Base-by-base conservation (phyloP, 2,888 invertebrate genomes). In the Sminthurides aquaticus region DNA sequence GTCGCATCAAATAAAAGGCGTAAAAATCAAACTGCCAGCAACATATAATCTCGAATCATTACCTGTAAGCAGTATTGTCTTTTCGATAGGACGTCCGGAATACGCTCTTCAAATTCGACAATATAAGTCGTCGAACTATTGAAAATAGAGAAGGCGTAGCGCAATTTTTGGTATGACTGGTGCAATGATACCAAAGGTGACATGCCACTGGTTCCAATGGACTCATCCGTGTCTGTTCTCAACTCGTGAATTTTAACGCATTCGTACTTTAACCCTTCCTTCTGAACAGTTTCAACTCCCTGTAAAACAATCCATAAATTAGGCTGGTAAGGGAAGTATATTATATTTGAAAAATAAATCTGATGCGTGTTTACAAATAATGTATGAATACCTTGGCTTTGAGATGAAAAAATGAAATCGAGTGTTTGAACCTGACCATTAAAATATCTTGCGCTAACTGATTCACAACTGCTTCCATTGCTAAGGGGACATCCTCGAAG, bases 371-470 rank as follows among this genome's bases (percentile, higher is more conserved):
- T n/a, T n/a, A n/a, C n/a, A n/a, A n/a, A n/a, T n/a, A n/a, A n/a
- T n/a, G n/a, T n/a, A n/a, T n/a, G n/a, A n/a, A n/a, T n/a, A n/a
- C n/a, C 59, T 62, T 66, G 24, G 28, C 48, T 52, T 49, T 62
- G 1, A 66, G 24, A 1, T 60, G 43, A 34, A 62, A 66, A 0
- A 66, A 28, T 49, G 34, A 29, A 28, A 66, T 60, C 8, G 48
- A 55, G 11, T 57, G 63, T 24, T 27, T 49, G 43, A 66, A 66
- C 20, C 43, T 29, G 2, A 66, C 34, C n/a, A 66, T 28, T 20
- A 66, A 26, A 20, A 63, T 60, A 34, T 66, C 66, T 34, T 66
- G 63, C 29, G 60, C 48, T 3, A 66, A 22, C 24, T 66, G 60
- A 52, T 66, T 63, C 2, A 62, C 29, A n/a, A 63, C 66, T 1